Evolutionary conservation across 2,888 invertebrate genomes (phyloP).

Genomic region (Palloptera scutellata): DNA sequence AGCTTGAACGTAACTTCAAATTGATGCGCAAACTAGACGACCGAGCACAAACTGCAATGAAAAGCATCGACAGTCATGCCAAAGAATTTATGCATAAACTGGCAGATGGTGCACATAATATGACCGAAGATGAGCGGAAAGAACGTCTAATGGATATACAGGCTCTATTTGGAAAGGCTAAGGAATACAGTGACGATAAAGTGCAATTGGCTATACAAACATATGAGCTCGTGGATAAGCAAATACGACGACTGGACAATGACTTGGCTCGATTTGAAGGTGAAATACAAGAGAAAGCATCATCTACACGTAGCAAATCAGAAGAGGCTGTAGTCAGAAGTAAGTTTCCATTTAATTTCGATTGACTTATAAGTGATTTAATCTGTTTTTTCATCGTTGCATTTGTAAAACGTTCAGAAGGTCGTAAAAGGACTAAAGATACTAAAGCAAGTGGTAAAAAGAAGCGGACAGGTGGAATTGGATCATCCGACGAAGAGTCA

Average conservation of each 20-base stretch:
- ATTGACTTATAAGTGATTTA: not conserved
- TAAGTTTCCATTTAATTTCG: conserved; percentile 50
- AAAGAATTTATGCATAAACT: conserved; percentile 63
- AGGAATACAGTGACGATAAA: conserved; percentile 96
- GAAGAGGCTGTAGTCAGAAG: conserved; percentile 72
- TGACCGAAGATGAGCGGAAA: conserved; percentile 76
- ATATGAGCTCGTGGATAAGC: conserved; percentile 97
- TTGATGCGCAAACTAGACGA: conserved; percentile 95
- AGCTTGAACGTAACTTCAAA: conserved; percentile 93
- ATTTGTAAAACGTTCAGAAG: conserved; percentile 65
- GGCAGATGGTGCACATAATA: conserved; percentile 42
- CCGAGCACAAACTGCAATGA: conserved; percentile 88
- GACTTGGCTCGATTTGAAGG: conserved; percentile 96
- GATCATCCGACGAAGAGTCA: conserved; percentile 62
- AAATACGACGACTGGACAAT: conserved; percentile 93
- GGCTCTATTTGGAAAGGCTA: conserved; percentile 90
- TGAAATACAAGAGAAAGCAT: conserved; percentile 93
- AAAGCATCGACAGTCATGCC: conserved; percentile 83
- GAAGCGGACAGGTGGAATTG: conserved; percentile 65
- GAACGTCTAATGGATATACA: conserved; percentile 83
- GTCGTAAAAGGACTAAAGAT: conserved; percentile 76
- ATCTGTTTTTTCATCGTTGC: conserved; percentile 20
- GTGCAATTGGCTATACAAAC: conserved; percentile 97
- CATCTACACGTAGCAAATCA: conserved; percentile 77
- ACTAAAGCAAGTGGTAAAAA: conserved; percentile 69